phyloP scores from a whole-genome alignment of 2,797 vertebrate genomes.

The Gadopsis marmoratus region DNA sequence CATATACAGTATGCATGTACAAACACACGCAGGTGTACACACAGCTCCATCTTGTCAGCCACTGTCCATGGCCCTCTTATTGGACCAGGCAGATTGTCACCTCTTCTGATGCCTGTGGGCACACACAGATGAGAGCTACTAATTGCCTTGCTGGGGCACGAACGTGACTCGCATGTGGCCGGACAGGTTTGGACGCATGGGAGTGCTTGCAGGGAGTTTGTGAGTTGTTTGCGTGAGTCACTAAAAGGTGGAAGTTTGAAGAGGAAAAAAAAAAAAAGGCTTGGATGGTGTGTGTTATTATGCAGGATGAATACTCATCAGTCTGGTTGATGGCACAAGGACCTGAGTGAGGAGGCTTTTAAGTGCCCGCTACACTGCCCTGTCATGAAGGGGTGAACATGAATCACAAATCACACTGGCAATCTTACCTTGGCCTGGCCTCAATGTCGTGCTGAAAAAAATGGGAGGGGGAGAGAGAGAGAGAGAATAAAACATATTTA shows the following conservation, averaged over 20 bases:
- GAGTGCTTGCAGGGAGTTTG: slow-evolving; percentile 40
- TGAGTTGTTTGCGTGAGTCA: slow-evolving; percentile 39
- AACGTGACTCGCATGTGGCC: slow-evolving; percentile 73
- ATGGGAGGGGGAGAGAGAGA: slow-evolving; percentile 31
- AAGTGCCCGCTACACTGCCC: slow-evolving; percentile 41
- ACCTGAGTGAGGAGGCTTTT: slow-evolving; percentile 33
- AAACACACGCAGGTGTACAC: slow-evolving; percentile 1
- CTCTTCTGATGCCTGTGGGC: slow-evolving; percentile 64
- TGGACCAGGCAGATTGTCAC: slow-evolving; percentile 66
- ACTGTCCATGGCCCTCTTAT: slow-evolving; percentile 53
- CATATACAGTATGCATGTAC: slow-evolving; percentile 1
- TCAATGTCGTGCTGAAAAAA: slow-evolving; percentile 82
- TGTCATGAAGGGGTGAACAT: slow-evolving; percentile 58
- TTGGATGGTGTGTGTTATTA: slow-evolving; percentile 3
- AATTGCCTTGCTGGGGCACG: slow-evolving; percentile 72
- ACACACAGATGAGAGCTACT: slow-evolving; percentile 67
- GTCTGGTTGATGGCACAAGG: slow-evolving; percentile 31
- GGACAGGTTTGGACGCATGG: slow-evolving; percentile 31
- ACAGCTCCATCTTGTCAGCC: slow-evolving; percentile 37
- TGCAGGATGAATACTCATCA: slow-evolving; percentile 35
- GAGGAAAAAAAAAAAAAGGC: neutral
- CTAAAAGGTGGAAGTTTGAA: slow-evolving; percentile 21
- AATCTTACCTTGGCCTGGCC: slow-evolving; percentile 86
- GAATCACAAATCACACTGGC: slow-evolving; percentile 61
- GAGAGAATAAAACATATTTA: slow-evolving; percentile 27